These are phyloP conservation scores for Oscheius sp. DNA, from an alignment of 2,888 invertebrate species.

Conservation along the genomic window DNA sequence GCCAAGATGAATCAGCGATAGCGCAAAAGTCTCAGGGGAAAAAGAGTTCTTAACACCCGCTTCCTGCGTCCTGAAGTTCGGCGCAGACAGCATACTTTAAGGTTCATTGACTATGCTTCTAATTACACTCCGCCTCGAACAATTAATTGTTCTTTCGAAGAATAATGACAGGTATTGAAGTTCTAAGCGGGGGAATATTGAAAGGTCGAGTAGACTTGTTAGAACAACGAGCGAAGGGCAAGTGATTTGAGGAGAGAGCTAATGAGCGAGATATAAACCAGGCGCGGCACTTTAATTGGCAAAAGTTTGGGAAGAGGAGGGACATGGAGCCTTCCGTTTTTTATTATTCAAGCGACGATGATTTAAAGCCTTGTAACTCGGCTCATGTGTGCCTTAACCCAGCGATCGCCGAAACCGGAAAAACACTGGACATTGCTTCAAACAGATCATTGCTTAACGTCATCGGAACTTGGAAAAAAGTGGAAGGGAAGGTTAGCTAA, in stretches of 20 bases:
- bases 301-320: neutral
- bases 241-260: neutral
- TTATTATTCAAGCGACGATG: conserved; percentile 17
- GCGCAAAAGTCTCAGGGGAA: conserved; percentile 14
- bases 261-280: no score
- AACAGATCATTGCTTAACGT: no score
- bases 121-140: conserved; percentile 16
- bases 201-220: neutral
- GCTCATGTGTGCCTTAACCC: neutral
- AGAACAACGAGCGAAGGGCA: neutral
- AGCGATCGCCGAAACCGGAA: neutral
- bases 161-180: no score
- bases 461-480: neutral
- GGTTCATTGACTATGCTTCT: conserved; percentile 21
- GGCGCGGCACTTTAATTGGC: no score
- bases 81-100: neutral
- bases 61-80: conserved; percentile 7
- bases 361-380: conserved; percentile 6
- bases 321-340: neutral
- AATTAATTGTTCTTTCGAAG: conserved; percentile 26
- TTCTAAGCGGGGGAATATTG: neutral
- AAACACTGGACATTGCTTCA: neutral
- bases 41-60: conserved; percentile 25
- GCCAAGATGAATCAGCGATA: conserved; percentile 27
- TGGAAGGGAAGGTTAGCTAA: neutral